A percentile compares a stretch with the other conserved stretches of the same genome.
phyloP scores from a whole-genome alignment of 64 coral and sea anemone species.

The Cladopsammia gracilis region DNA sequence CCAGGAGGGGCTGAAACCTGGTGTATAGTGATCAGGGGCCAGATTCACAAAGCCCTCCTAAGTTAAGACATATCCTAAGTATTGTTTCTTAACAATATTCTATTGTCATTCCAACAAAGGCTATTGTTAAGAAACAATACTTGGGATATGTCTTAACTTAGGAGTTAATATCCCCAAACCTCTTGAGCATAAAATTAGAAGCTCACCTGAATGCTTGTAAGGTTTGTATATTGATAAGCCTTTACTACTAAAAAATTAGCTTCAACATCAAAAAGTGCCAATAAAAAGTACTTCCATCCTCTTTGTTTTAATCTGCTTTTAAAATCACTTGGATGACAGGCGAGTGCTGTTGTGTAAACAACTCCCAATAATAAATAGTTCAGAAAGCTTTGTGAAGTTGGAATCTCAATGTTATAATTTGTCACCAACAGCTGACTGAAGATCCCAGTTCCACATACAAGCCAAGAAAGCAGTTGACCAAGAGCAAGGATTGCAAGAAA shows the following conservation, averaged over 20 bases:
- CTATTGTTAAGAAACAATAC: too few relatives aligned
- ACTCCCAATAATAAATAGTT: conserved; percentile 80
- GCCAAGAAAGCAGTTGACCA: conserved; percentile 82
- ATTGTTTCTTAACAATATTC: too few relatives aligned
- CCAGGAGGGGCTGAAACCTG: too few relatives aligned
- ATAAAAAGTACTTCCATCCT: conserved; percentile 91
- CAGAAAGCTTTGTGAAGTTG: conserved; percentile 85
- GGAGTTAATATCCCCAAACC: background rate
- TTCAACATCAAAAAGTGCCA: conserved; percentile 92
- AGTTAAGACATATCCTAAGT: too few relatives aligned
- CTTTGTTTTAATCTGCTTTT: conserved; percentile 58
- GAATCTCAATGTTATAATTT: conserved; percentile 76
- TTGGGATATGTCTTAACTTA: too few relatives aligned
- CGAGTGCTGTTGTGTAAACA: conserved; percentile 68
- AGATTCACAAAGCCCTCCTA: too few relatives aligned
- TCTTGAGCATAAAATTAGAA: background rate
- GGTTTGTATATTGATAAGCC: conserved; percentile 98
- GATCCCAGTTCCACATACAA: conserved; percentile 84
- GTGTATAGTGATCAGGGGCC: too few relatives aligned
- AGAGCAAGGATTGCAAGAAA: conserved; percentile 61
- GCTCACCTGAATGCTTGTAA: conserved; percentile 98
- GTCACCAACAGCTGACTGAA: conserved; percentile 81
- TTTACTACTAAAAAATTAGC: conserved; percentile 93
- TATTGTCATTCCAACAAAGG: too few relatives aligned
- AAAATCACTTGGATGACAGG: conserved; percentile 42